Evolutionary conservation across 2,888 invertebrate genomes (phyloP), one percentile per base, ranked within the genome.

Genomic region (Cristatella mucedo): DNA sequence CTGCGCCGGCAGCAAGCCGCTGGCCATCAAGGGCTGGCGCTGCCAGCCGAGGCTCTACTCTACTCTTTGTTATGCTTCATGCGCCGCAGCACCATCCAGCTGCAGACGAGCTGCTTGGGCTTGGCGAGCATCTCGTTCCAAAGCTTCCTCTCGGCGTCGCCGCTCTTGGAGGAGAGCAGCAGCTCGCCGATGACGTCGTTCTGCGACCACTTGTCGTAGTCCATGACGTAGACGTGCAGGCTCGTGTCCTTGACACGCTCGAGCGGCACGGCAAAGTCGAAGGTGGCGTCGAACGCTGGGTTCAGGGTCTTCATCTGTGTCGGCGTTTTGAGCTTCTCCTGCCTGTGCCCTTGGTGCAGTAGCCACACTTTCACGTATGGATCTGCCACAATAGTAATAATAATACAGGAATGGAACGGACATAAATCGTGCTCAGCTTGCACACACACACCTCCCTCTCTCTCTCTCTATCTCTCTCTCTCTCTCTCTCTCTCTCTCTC

Each of bases 71-170:
- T n/a, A 11, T 26, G 11, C n/a, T n/a, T 11, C 26, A 26, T 63
- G 48, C 63, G 62, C 45, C 91, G 91, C 61, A 91, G 75, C 66
- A 89, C 80, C 71, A 91, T 91, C 91, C 91, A 91, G 66, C 89
- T 87, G 36, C 86, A 82, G 57, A 89, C 84, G 54, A 84, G 85
- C 70, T 91, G 89, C 51, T 87, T 73, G 18, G 89, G 89, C 69
- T 91, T 91, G 46, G 86, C 84, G 53, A 91, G 86, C 91, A 91
- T 91, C 63, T 91, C 89, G 59, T 87, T 87, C 91, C 89, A 91
- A 67, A 91, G 91, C 63, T 89, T 87, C 26, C 86, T 86, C 69
- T 91, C 89, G 41, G 84, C 79, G 15, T 87, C 87, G 1, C 89
- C 91, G 40, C 86, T 86, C n/a, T 74, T 71, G 48, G 53, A 53